Percentiles rank a stretch among this genome's conserved stretches.
Evolutionary conservation across 2,113 vertebrate species (phyloP).

Genomic region (Chionis minor): DNA sequence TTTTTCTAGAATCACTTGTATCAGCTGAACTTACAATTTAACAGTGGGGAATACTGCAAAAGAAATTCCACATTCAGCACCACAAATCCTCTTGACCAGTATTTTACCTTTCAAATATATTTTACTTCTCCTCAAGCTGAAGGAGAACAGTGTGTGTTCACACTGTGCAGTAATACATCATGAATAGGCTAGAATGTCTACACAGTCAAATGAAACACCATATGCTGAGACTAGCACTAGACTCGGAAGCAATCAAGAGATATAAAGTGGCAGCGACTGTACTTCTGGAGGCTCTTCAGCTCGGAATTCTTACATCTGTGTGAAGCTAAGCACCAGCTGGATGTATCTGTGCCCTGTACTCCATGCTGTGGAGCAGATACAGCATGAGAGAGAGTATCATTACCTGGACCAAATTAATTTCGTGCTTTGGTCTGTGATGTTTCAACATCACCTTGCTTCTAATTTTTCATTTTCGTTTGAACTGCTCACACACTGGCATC

Average conservation of each 20-base stretch:
- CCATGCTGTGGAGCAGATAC: neutral
- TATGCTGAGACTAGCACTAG: neutral
- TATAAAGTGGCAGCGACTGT: neutral
- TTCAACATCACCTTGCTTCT: neutral
- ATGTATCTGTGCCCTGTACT: neutral
- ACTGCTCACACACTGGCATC: neutral
- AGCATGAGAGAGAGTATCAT: neutral
- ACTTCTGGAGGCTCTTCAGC: neutral
- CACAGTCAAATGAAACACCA: neutral
- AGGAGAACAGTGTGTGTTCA: neutral
- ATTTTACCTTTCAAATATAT: neutral
- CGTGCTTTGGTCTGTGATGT: neutral
- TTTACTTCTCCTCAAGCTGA: neutral
- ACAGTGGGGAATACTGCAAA: neutral
- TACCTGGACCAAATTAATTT: neutral
- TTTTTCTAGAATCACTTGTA: neutral
- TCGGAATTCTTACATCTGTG: fast-evolving
- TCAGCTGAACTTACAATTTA: neutral
- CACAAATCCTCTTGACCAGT: neutral
- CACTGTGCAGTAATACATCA: neutral
- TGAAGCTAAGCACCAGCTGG: neutral
- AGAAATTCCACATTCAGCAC: neutral
- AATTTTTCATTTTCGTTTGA: neutral
- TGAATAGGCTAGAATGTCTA: neutral
- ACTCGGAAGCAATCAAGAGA: neutral